Evolutionary conservation across 2,797 vertebrate species (phyloP).

Genomic region (Chromobotia macracanthus): DNA sequence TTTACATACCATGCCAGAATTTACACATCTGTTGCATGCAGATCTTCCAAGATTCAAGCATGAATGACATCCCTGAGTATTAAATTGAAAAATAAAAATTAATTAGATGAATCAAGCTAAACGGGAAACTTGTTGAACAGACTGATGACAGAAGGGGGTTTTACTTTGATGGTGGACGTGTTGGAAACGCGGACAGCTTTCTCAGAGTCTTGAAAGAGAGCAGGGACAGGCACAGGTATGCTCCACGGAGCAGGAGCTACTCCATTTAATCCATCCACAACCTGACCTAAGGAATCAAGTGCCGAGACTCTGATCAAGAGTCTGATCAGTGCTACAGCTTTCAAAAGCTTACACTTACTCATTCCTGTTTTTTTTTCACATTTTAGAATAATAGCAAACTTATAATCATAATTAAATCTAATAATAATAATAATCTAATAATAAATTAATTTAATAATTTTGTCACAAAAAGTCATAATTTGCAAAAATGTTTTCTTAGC

Average conservation of each 20-base stretch:
- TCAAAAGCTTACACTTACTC: too few species aligned
- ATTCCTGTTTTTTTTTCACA: too few species aligned
- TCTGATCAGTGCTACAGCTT: too few species aligned
- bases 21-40: slow-evolving; percentile 60
- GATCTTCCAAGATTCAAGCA: slow-evolving; percentile 59
- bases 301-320: too few species aligned
- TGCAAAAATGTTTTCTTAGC: too few species aligned
- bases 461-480: too few species aligned
- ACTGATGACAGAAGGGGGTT: neutral
- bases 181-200: slow-evolving; percentile 76
- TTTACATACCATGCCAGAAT: slow-evolving; percentile 60
- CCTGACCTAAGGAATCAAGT: slow-evolving; percentile 68
- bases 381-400: too few species aligned
- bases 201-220: slow-evolving; percentile 59
- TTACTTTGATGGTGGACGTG: slow-evolving; percentile 67
- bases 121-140: neutral
- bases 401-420: too few species aligned
- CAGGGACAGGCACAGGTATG: slow-evolving; percentile 72
- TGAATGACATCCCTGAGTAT: slow-evolving; percentile 59
- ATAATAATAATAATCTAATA: too few species aligned
- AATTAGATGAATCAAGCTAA: neutral
- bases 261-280: slow-evolving; percentile 75
- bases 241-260: slow-evolving; percentile 79
- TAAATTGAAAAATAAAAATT: slow-evolving; percentile 7
- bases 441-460: too few species aligned